Evolutionary conservation across 2,888 invertebrate species (phyloP), one percentile per base, ranked within the genome.

Genomic region (Eristalis tenax): DNA sequence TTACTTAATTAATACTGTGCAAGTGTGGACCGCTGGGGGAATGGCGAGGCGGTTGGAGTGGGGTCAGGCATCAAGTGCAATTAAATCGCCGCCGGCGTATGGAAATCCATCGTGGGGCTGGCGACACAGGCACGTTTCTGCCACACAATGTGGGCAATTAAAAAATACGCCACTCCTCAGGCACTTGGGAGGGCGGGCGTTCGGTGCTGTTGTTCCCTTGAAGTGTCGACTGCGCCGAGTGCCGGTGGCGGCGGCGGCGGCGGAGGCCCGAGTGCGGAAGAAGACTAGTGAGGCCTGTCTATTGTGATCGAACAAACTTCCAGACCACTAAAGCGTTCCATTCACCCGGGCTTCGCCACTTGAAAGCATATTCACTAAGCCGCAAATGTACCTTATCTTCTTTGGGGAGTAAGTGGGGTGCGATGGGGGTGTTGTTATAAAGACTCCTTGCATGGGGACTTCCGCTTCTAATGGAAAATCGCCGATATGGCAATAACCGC

Each of bases 401-500:
- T 65, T 64, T 13, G 69, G 64, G 35, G 28, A n/a, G 22, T 26
- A 4, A 28, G 28, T 6, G 18, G 64, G 40, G 18, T 64, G 5
- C 65, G 4, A 28, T 18, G 75, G n/a, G 69, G 64, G 59, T 76
- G 66, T 75, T 79, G 83, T 68, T 68, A 40, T 71, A 50, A 40
- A 73, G 71, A 64, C 63, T 40, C 69, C 70, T 59, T 13, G n/a
- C 18, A 65, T 77, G 56, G 70, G 40, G 63, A 50, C 32, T 74
- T 40, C 23, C 78, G 38, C 57, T 69, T 56, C 40, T 78, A 75
- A 70, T 79, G 74, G 76, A 76, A 80, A 76, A 80, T 68, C 83
- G 71, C 83, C 78, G 70, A 76, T 75, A 83, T 76, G 71, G 79
- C 83, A 87, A 83, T 79, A 87, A 87, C 79, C 83, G 64, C 69